phyloP scores from a whole-genome alignment of 92 coral and sea anemone genomes.

The Phenganax marumi region DNA sequence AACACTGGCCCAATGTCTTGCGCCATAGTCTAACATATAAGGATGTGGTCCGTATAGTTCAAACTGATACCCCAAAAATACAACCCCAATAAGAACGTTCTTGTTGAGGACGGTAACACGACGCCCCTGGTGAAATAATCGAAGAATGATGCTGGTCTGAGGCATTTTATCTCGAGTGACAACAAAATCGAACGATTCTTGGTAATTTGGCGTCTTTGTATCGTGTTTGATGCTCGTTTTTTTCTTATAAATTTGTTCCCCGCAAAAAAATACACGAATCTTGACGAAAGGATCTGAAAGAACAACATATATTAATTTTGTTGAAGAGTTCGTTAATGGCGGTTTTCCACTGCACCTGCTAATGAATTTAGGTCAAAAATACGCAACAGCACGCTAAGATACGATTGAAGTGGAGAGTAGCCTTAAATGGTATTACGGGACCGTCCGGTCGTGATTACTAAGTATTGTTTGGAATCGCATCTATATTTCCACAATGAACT shows the following conservation, averaged over 20 bases:
- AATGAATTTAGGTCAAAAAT: no score
- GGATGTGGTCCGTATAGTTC: constrained; percentile 50
- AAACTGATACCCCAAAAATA: constrained; percentile 80
- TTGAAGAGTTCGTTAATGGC: background rate
- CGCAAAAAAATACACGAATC: constrained; percentile 68
- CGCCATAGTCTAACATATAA: constrained; percentile 66
- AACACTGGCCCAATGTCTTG: constrained; percentile 94
- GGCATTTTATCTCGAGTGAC: constrained; percentile 81
- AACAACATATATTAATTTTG: background rate
- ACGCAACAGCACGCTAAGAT: no score
- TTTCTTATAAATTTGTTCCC: constrained; percentile 66
- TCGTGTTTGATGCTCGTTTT: constrained; percentile 66
- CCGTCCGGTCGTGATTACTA: no score
- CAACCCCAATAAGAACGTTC: constrained; percentile 64
- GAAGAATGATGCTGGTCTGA: constrained; percentile 70
- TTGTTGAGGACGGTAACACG: constrained; percentile 51
- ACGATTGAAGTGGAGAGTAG: no score
- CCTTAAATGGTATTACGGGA: no score
- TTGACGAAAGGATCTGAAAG: constrained; percentile 80
- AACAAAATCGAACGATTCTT: constrained; percentile 71
- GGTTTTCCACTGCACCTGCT: no score
- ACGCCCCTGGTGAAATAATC: constrained; percentile 72
- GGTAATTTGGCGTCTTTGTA: constrained; percentile 63
- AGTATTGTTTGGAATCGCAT: no score
- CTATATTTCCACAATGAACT: no score